A percentile compares a stretch with the other conserved stretches of the same genome.
phyloP scores from a whole-genome alignment of 1,140 invertebrate species.

The Drosophila baimaii region DNA sequence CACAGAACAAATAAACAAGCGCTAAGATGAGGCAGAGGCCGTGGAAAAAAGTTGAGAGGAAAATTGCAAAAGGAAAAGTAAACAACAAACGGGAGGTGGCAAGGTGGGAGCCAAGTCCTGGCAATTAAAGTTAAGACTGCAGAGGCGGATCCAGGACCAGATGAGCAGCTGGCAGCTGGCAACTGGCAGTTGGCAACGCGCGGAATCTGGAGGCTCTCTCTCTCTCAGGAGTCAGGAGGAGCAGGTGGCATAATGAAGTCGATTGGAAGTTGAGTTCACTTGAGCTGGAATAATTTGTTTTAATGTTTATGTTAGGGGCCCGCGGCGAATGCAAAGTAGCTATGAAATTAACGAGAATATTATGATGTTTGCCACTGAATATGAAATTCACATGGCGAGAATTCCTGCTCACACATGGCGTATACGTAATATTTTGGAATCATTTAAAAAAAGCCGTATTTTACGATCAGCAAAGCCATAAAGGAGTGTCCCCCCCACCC shows the following conservation, averaged over 20 bases:
- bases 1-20: constrained; percentile 49
- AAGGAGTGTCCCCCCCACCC: neutral
- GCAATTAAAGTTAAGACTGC: constrained; percentile 46
- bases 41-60: constrained; percentile 18
- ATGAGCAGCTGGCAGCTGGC: constrained; percentile 33
- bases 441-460: neutral
- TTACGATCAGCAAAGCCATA: constrained; percentile 7
- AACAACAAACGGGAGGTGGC: constrained; percentile 22
- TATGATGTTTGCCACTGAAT: constrained; percentile 29
- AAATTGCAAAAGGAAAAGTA: constrained; percentile 36
- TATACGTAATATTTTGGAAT: constrained; percentile 5
- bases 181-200: constrained; percentile 5
- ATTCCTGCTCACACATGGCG: constrained; percentile 27
- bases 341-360: constrained; percentile 38
- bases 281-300: constrained; percentile 50
- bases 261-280: constrained; percentile 54
- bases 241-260: constrained; percentile 54
- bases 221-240: neutral
- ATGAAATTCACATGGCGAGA: constrained; percentile 16
- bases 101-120: constrained; percentile 19
- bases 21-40: neutral
- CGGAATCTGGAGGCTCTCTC: constrained; percentile 10
- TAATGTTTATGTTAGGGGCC: constrained; percentile 36
- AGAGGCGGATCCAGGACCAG: constrained; percentile 16
- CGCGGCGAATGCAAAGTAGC: constrained; percentile 16